phyloP scores from a whole-genome alignment of 2,888 invertebrate genomes.

The Dynastes maya region DNA sequence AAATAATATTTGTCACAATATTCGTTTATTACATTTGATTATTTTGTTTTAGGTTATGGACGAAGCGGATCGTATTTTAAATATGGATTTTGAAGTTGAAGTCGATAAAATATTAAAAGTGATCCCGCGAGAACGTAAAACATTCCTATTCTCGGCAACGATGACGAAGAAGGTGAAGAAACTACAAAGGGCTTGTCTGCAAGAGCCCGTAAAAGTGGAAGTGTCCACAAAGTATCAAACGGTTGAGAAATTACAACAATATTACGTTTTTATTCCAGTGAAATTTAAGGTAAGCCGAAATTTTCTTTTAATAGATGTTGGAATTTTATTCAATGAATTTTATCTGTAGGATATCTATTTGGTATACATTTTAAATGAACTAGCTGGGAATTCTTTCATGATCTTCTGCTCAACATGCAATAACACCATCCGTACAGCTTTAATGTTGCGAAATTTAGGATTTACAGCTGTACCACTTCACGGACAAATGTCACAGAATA shows the following conservation, averaged over 20 bases:
- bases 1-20: background rate
- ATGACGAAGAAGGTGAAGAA: slow-evolving; percentile 99
- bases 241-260: slow-evolving; percentile 96
- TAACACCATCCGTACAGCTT: slow-evolving; percentile 89
- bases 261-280: slow-evolving; percentile 94
- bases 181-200: slow-evolving; percentile 93
- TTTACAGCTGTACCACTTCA: slow-evolving; percentile 97
- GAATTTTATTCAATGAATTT: background rate
- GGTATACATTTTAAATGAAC: slow-evolving; percentile 94
- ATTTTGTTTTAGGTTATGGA: slow-evolving; percentile 86
- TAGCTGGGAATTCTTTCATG: slow-evolving; percentile 96
- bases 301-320: background rate
- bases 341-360: slow-evolving; percentile 90
- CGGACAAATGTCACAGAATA: slow-evolving; percentile 99
- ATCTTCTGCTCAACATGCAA: slow-evolving; percentile 97
- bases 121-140: slow-evolving; percentile 92
- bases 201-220: slow-evolving; percentile 96
- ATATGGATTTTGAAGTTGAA: slow-evolving; percentile 99
- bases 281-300: slow-evolving; percentile 89
- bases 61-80: slow-evolving; percentile 98
- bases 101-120: slow-evolving; percentile 95
- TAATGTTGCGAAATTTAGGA: slow-evolving; percentile 92
- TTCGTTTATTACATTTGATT: background rate
- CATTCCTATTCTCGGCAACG: slow-evolving; percentile 97
- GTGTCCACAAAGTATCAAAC: slow-evolving; percentile 98